Evolutionary conservation across 2,113 vertebrate species (phyloP).

Genomic region (Fulica atra): DNA sequence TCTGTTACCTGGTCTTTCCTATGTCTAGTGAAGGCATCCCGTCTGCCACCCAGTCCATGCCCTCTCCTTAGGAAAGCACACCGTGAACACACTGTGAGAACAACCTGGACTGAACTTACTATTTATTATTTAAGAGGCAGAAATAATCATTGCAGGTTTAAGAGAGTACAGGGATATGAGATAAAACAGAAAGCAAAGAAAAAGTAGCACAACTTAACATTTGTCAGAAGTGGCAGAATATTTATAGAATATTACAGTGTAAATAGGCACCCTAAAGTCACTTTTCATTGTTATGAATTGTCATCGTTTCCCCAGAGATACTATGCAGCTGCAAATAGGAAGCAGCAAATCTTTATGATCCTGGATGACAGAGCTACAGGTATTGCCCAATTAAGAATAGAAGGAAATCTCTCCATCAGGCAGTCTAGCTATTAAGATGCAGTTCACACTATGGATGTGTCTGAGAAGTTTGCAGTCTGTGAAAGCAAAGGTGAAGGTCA

Average conservation of each 20-base stretch:
- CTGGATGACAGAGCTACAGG: background rate
- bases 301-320: background rate
- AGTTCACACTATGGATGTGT: background rate
- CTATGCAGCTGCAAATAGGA: background rate
- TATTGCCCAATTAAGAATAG: background rate
- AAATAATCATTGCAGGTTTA: background rate
- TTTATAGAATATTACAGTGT: background rate
- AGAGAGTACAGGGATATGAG: background rate
- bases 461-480: conserved; percentile 33
- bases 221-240: background rate
- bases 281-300: background rate
- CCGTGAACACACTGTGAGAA: background rate
- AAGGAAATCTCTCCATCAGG: conserved; percentile 9
- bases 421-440: conserved; percentile 26
- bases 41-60: background rate
- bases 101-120: background rate
- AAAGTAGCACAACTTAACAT: background rate
- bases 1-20: background rate
- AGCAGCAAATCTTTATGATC: background rate
- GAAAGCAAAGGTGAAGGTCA: conserved; percentile 43
- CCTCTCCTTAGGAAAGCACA: background rate
- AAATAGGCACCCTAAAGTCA: background rate
- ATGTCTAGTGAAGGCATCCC: background rate
- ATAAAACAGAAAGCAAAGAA: background rate
- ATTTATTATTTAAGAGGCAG: background rate